Percentiles rank a stretch among this genome's conserved stretches.
These are phyloP conservation scores for Mantis religiosa DNA, from an alignment of 2,888 invertebrate species.

Conservation along the genomic window DNA sequence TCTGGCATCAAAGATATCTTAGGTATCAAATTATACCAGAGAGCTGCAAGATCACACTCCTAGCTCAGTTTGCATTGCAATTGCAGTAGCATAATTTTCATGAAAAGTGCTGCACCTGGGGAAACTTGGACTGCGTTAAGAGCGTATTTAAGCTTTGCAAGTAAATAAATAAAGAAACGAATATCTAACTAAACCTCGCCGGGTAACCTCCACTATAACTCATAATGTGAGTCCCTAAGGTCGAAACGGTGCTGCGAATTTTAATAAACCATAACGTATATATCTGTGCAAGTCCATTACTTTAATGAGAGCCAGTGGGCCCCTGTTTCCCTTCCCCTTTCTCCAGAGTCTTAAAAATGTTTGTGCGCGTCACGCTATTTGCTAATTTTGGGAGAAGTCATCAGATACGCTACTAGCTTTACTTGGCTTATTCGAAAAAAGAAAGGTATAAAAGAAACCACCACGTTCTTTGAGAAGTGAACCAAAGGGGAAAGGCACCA, in stretches of 20 bases:
- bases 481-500: background rate
- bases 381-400: background rate
- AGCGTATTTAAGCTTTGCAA: too few species aligned
- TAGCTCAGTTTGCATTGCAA: too few species aligned
- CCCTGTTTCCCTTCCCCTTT: background rate
- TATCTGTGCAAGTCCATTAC: background rate
- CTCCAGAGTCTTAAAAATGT: background rate
- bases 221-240: background rate
- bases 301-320: background rate
- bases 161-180: too few species aligned
- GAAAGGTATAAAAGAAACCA: background rate
- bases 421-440: background rate
- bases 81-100: too few species aligned
- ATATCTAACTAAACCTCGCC: background rate
- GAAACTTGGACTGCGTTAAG: too few species aligned
- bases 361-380: background rate
- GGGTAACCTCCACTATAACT: background rate
- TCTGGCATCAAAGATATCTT: too few species aligned
- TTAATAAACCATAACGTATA: background rate
- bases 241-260: background rate
- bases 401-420: background rate
- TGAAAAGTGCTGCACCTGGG: too few species aligned
- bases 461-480: background rate
- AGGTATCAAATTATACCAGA: too few species aligned
- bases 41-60: too few species aligned